Evolutionary conservation across 2,888 invertebrate genomes (phyloP).

Genomic region (Polydrusus cervinus): DNA sequence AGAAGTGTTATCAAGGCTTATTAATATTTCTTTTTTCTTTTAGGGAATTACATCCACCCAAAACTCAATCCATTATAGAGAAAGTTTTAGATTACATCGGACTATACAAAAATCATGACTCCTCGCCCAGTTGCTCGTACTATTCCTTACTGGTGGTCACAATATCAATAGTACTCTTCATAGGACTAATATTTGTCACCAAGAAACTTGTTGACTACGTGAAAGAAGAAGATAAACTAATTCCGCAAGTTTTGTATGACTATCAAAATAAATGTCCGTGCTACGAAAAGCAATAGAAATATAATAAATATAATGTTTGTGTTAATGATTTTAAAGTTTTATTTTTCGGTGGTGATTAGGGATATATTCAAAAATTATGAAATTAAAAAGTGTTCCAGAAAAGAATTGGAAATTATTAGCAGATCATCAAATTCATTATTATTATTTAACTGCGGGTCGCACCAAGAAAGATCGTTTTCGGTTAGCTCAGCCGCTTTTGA

Average conservation of each 20-base stretch:
- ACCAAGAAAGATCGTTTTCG: too few relatives aligned
- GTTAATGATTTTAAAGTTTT: conserved; percentile 3
- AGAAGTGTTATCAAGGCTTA: not conserved
- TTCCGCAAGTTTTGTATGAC: conserved; percentile 32
- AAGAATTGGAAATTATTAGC: too few relatives aligned
- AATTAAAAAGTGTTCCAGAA: too few relatives aligned
- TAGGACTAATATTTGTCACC: conserved; percentile 48
- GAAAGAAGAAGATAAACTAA: conserved; percentile 53
- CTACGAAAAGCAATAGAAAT: conserved; percentile 32
- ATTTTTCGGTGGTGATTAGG: not conserved
- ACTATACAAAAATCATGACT: not conserved
- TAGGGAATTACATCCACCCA: conserved; percentile 19
- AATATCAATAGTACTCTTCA: conserved; percentile 49
- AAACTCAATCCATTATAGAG: conserved; percentile 6
- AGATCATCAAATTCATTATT: too few relatives aligned
- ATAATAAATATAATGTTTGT: conserved; percentile 20
- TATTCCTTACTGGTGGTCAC: conserved; percentile 57
- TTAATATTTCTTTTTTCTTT: not conserved
- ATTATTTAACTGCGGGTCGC: too few relatives aligned
- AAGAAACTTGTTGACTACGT: conserved; percentile 58
- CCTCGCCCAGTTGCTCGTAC: conserved; percentile 54
- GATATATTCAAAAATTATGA: too few relatives aligned
- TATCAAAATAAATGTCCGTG: conserved; percentile 43
- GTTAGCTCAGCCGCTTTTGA: too few relatives aligned
- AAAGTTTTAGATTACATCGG: conserved; percentile 4